A percentile compares a stretch with the other conserved stretches of the same genome.
Evolutionary conservation across 2,888 invertebrate species (phyloP).

Genomic region (Tetanocera ferruginea): DNA sequence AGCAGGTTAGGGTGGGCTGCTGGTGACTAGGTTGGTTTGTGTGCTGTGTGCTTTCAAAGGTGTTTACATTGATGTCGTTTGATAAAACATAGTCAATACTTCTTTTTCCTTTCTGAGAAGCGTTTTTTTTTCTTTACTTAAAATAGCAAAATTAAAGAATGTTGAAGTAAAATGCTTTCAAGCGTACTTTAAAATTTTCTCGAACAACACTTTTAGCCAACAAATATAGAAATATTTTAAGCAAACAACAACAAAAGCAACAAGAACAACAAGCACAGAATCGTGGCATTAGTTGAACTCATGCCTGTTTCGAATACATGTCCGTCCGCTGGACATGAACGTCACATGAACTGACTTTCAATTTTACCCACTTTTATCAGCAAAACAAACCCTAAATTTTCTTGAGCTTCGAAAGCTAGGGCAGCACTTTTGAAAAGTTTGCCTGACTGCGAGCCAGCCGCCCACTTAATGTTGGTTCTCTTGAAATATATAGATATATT

Average conservation of each 20-base stretch:
- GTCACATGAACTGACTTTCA: conserved; percentile 31
- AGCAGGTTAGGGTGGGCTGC: not conserved
- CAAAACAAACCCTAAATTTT: not conserved
- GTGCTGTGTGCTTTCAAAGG: conserved; percentile 17
- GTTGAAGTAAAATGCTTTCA: conserved; percentile 14
- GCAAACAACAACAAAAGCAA: not conserved
- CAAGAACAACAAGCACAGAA: not conserved
- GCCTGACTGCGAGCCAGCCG: not conserved
- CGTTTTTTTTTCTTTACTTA: not conserved
- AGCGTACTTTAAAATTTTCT: conserved; percentile 37
- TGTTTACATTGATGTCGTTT: conserved; percentile 42
- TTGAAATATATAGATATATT: not conserved
- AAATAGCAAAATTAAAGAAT: conserved; percentile 1
- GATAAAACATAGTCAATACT: conserved; percentile 3
- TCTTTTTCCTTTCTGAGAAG: not conserved
- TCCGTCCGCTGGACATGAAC: not conserved
- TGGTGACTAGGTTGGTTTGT: not conserved
- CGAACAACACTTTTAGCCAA: conserved; percentile 25
- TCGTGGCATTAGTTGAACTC: not conserved
- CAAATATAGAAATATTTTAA: not conserved
- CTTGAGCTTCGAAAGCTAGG: no score
- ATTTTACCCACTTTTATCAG: conserved; percentile 27
- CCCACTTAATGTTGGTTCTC: not conserved
- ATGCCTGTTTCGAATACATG: not conserved
- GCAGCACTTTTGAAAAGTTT: not conserved